These are phyloP conservation scores for Petrocephalus sullivani DNA, from an alignment of 2,797 vertebrate genomes.

Conservation along the genomic window DNA sequence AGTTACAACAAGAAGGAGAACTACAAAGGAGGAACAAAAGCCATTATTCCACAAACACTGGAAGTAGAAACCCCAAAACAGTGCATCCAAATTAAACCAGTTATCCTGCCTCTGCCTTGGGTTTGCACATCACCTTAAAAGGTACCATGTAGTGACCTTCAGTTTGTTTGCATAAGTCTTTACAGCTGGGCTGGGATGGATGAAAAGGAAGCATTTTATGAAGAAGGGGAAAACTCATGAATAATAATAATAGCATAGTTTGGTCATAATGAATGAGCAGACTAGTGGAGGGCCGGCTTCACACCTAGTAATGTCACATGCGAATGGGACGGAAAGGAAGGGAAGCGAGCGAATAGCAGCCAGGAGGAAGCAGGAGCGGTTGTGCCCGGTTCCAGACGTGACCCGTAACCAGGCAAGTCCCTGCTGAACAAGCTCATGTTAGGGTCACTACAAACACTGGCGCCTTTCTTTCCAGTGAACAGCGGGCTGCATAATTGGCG, in stretches of 20 bases:
- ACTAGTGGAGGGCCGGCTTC: neutral
- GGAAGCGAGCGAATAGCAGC: neutral
- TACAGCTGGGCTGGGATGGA: neutral
- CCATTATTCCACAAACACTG: neutral
- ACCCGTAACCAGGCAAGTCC: neutral
- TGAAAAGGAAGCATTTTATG: neutral
- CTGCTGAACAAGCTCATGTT: neutral
- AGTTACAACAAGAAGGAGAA: neutral
- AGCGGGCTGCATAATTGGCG: conserved; percentile 38
- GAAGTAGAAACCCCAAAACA: neutral
- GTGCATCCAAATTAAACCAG: neutral
- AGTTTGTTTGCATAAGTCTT: neutral
- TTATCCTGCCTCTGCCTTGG: neutral
- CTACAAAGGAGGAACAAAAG: neutral
- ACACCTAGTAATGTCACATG: neutral
- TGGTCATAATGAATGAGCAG: neutral
- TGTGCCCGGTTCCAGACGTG: neutral
- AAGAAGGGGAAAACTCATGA: neutral
- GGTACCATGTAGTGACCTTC: neutral
- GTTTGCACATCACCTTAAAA: neutral
- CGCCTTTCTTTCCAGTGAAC: conserved; percentile 39
- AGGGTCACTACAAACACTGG: neutral
- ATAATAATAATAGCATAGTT: too few relatives aligned
- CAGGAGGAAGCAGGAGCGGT: neutral
- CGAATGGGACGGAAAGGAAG: neutral